Conservation (phyloP, 2,888 invertebrate genomes). For the Hydriomena furcata region DNA sequence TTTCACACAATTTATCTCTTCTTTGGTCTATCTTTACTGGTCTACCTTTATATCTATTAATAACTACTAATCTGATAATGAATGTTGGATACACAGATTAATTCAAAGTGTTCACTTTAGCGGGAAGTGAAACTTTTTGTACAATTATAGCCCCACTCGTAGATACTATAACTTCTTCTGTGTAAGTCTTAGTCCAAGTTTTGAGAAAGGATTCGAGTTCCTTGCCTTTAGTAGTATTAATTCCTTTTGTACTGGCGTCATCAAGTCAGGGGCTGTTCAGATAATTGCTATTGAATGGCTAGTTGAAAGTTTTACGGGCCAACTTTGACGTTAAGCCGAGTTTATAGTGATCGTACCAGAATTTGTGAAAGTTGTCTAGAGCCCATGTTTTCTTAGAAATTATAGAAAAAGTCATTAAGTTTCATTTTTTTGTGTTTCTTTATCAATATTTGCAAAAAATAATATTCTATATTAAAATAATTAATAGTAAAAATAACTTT, state of each 20-base stretch:
- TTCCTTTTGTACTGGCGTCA: conserved; percentile 28
- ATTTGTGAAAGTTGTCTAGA: background rate
- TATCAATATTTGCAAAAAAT: no score
- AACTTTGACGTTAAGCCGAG: conserved; percentile 5
- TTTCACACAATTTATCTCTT: no score
- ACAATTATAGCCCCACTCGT: background rate
- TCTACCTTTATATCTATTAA: no score
- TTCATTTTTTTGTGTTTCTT: no score
- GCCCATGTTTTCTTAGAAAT: background rate
- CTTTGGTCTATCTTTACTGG: no score
- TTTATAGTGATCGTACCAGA: background rate
- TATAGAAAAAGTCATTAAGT: no score
- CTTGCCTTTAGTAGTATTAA: conserved; percentile 39
- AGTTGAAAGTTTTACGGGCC: conserved; percentile 22
- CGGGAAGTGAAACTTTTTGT: background rate
- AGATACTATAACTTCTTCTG: background rate
- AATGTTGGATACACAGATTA: no score
- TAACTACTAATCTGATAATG: no score
- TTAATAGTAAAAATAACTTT: no score
- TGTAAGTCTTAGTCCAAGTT: conserved; percentile 43
- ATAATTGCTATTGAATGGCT: conserved; percentile 32
- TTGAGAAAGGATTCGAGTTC: conserved; percentile 49
- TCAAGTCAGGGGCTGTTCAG: conserved; percentile 24
- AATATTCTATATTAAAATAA: no score
- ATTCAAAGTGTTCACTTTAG: background rate